Evolutionary conservation across 2,888 invertebrate species (phyloP), one percentile per base, ranked within the genome.

Genomic region (Petrolisthes cinctipes): DNA sequence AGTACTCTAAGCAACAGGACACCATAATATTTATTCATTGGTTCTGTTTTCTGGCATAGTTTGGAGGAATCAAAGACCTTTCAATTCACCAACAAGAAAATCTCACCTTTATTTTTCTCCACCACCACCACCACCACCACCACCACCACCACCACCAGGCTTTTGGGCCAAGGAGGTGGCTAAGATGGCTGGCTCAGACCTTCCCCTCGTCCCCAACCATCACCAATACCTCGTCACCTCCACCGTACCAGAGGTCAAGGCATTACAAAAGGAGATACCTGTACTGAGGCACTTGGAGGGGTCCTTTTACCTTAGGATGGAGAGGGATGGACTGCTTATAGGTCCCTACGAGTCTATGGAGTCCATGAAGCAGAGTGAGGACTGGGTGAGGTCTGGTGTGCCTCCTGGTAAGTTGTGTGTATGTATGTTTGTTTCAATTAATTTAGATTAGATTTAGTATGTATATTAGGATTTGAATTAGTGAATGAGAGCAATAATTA

Each of bases 111-210:
- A 37, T 37, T 37, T 37, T 0, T 37, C 37, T 37, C 37, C 0
- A 37, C 37, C 37, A 37, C 83, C 89, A 91, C 53, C 90, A 92
- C 83, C 89, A 91, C 53, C 90, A 92, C 83, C 89, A 91, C 37
- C 0, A 37, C 37, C 37, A 37, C 37, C 0, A 37, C 37, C 37
- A 37, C 83, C 89, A 91, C 53, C 90, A 92, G 93, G 93, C 9
- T 93, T 93, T 90, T 93, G 93, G 93, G 93, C 93, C 4, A 92
- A 92, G 76, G 93, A 94, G 90, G 92, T 94, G n/a, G 93, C 92
- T 0, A 91, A 92, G 75, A 87, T 93, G 88, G 92, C 92, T 5
- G 93, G 93, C 3, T 91, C 92, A 23, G 92, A 92, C 66, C 90
- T 93, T 5, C 93, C 93, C 4, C 91, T 93, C 6, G 92, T 93